Base-by-base conservation (phyloP, 2,113 vertebrate genomes). In the Callipepla squamata region DNA sequence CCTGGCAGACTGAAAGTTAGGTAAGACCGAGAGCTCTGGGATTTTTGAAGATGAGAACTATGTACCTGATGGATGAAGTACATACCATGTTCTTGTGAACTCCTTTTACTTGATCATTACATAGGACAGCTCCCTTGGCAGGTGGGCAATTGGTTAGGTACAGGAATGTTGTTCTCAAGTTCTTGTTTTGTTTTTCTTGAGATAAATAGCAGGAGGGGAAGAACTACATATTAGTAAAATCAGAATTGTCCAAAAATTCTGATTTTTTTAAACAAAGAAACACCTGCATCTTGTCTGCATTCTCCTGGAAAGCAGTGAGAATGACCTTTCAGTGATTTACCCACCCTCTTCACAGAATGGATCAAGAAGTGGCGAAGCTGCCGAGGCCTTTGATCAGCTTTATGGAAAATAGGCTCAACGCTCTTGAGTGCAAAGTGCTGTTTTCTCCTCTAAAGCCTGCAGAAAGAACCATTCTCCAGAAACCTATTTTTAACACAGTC, bases 241-340 rank as follows among this genome's bases (percentile, higher is more conserved):
- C 30, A 79, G 62, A 75, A 58, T 58, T 1, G 44, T 20, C 7
- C 36, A 72, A 72, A 30, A 44, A 47, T 61, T 81, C 48, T 61
- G 10, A 32, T 13, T 19, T 17, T 5, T 70, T 4, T 40, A 34
- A 84, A 45, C 1, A 32, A 58, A 25, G 40, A 78, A 68, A 12
- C 7, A 44, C 2, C 5, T 68, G 10, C 6, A n/a, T 55, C 13
- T 50, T 82, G 25, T 2, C 13, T n/a, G 19, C 12, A 36, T 63
- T 61, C 9, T 34, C 5, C 21, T 57, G 25, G 10, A 61, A 68
- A 6, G 4, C 17, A 50, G 50, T 0, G 0, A 63, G 20, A 76
- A 50, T 32, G 47, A 28, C 4, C 9, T 42, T 57, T 28, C 16
- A 61, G 19, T 51, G n/a, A 20, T 26, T 42, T 72, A 19, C 9